Evolutionary conservation across 1,140 invertebrate genomes (phyloP), one percentile per base, ranked within the genome.

Genomic region (Tyrophagus putrescentiae): DNA sequence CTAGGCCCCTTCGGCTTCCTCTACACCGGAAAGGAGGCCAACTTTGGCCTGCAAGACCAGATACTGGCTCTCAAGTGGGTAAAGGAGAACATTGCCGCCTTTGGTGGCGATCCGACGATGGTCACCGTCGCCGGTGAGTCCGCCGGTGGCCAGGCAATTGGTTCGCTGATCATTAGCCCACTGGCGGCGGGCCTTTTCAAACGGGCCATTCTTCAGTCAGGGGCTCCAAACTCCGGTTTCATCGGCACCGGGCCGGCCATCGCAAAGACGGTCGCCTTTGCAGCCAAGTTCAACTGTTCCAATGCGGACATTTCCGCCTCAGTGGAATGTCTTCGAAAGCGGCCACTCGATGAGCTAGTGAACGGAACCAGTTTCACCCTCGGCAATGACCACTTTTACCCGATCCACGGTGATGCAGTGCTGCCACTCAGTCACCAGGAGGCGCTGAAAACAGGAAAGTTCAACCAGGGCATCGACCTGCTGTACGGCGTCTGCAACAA

Each of bases 71-170:
- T 39, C 13, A 39, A 39, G 69, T 94, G 87, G 87, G 77, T 87
- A 44, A 77, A 80, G 41, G 76, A 78, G 61, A 88, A 91, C 69
- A 81, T 87, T 21, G 80, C 76, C 0, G 78, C 81, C 1, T 89
- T 91, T 70, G 83, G 83, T 28, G 86, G 85, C 0, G 86, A 92
- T 74, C 79, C 83, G 0, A 73, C 76, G 16, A 64, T 66, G 27
- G 68, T 76, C 18, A 72, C 73, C 9, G 52, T 76, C 13, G 70
- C 76, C 66, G 75, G 75, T 4, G 72, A 76, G 53, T 74, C 71
- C 28, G 63, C 72, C 53, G 74, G 73, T 6, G 90, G 90, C 16
- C 11, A 11, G 11, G 11, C 48, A 11, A 50, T 50, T 11, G 48
- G 48, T 11, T 9, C 9, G 11, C 21, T 50, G 9, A 21, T 50